Conservation (phyloP, 2,797 vertebrate genomes). For the Momotus momota region DNA sequence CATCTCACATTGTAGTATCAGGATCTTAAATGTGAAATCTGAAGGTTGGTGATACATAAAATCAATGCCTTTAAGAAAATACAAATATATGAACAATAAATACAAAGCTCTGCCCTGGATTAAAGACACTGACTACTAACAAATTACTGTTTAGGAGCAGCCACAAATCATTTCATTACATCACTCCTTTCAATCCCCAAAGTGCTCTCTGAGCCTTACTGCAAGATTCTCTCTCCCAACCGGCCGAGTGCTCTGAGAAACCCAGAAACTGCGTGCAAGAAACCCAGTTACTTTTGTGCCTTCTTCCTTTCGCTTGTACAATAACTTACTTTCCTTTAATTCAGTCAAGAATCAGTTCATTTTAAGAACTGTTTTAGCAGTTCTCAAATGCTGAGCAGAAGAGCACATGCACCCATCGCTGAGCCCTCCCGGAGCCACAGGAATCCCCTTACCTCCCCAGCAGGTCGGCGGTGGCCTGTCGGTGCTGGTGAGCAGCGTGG, state of each 20-base stretch:
- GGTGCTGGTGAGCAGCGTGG: neutral
- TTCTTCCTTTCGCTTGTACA: neutral
- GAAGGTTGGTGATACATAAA: neutral
- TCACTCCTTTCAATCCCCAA: neutral
- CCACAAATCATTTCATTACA: neutral
- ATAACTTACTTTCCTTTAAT: neutral
- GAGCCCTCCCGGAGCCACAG: neutral
- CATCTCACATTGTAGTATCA: neutral
- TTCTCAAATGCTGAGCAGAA: neutral
- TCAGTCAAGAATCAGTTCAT: neutral
- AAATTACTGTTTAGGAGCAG: neutral
- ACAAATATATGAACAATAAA: neutral
- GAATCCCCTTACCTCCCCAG: constrained; percentile 32
- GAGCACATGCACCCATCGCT: accelerated
- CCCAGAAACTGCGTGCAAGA: neutral
- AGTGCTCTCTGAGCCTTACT: neutral
- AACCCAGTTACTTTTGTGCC: neutral
- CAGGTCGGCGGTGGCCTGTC: neutral
- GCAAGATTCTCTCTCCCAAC: neutral
- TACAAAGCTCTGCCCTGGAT: neutral
- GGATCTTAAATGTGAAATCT: neutral
- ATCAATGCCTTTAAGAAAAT: neutral
- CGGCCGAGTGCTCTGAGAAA: neutral
- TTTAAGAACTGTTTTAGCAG: neutral
- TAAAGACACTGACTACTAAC: neutral